phyloP scores from a whole-genome alignment of 2,888 invertebrate species.

The Baccha elongata region DNA sequence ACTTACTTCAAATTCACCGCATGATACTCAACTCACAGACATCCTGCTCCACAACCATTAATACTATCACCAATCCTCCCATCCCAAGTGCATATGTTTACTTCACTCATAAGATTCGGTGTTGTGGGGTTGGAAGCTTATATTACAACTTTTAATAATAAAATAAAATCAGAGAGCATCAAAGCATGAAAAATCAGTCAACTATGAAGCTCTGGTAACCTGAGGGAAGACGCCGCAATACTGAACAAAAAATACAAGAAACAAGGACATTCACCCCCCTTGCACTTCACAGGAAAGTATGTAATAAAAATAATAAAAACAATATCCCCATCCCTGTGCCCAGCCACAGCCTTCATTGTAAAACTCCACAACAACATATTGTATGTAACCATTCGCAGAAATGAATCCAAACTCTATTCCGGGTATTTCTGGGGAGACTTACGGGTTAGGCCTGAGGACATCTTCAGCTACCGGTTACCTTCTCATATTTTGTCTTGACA shows the following conservation, averaged over 20 bases:
- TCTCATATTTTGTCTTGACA: slow-evolving; percentile 67
- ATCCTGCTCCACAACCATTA: slow-evolving; percentile 16
- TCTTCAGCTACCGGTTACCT: slow-evolving; percentile 54
- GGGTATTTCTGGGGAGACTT: neutral
- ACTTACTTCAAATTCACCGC: slow-evolving; percentile 68
- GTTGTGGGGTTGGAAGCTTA: slow-evolving; percentile 18
- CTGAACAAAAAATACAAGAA: slow-evolving; percentile 6
- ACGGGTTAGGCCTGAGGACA: slow-evolving; percentile 46
- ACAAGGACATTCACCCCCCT: slow-evolving; percentile 3
- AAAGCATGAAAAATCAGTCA: slow-evolving; percentile 82
- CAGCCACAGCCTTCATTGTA: slow-evolving; percentile 47
- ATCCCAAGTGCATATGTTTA: slow-evolving; percentile 44
- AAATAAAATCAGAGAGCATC: slow-evolving; percentile 81
- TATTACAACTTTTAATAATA: slow-evolving; percentile 78
- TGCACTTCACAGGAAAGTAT: slow-evolving; percentile 56
- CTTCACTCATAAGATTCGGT: neutral
- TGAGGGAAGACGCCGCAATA: slow-evolving; percentile 23
- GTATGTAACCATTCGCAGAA: slow-evolving; percentile 29
- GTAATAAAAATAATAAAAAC: slow-evolving; percentile 70
- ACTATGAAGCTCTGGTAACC: slow-evolving; percentile 78
- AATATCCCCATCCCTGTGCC: slow-evolving; percentile 45
- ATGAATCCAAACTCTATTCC: neutral
- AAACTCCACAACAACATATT: slow-evolving; percentile 72
- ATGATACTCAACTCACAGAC: slow-evolving; percentile 43
- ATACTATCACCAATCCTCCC: neutral